phyloP scores from a whole-genome alignment of 1,140 invertebrate species.

The Sarcophaga peregrina region DNA sequence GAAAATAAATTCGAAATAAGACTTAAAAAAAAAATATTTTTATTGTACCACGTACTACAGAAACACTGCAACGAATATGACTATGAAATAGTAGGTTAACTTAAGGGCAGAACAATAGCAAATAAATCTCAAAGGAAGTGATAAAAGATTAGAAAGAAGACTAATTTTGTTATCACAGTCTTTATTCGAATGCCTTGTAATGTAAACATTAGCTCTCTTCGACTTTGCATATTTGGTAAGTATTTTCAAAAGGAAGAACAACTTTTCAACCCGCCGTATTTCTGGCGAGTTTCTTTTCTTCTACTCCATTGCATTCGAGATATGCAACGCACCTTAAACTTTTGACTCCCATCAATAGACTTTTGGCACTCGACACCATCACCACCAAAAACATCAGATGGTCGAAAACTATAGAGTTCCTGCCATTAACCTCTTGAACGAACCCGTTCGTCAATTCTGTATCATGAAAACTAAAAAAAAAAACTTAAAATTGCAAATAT shows the following conservation, averaged over 20 bases:
- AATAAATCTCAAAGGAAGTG: no score
- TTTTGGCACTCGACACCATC: neutral
- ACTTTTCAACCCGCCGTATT: neutral
- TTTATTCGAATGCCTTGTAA: no score
- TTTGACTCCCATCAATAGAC: neutral
- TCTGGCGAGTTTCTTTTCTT: neutral
- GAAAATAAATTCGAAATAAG: no score
- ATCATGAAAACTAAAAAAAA: neutral
- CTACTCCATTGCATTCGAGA: neutral
- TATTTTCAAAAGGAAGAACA: neutral
- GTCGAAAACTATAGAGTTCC: neutral
- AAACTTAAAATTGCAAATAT: constrained; percentile 5
- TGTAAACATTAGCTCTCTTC: no score
- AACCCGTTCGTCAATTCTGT: neutral
- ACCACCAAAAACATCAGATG: neutral
- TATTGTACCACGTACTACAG: no score
- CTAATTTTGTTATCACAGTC: no score
- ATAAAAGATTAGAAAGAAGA: no score
- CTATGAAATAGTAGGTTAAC: no score
- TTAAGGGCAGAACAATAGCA: no score
- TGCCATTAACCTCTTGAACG: neutral
- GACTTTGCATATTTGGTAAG: no score
- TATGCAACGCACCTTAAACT: neutral
- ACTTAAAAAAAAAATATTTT: no score
- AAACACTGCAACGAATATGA: no score